Evolutionary conservation across 2,113 vertebrate genomes (phyloP), one percentile per base, ranked within the genome.

Genomic region (Gavia stellata): DNA sequence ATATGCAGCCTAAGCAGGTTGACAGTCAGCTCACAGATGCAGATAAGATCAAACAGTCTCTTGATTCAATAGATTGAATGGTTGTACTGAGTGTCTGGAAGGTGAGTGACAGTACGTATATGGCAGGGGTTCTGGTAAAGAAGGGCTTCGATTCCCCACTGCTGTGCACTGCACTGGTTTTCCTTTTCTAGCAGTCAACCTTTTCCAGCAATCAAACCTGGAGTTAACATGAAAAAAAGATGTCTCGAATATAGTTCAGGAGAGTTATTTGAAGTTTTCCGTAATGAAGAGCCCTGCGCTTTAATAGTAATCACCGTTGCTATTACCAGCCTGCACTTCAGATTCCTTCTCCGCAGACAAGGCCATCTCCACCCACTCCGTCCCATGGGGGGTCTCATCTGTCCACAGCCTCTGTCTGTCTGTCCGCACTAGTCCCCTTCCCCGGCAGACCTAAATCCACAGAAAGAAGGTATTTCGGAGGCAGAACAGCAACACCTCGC

Each of bases 11-110:
- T 96, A 98, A 97, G 96, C 97, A 98, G 98, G 98, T 97, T 98
- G 98, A 98, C 97, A 98, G 98, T 98, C 98, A 97, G 98, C 97
- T 98, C 97, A 98, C 97, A 98, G 97, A 98, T 98, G 97, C 98
- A 98, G 98, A 98, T 98, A 98, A 98, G 98, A 98, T 98, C 98
- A 98, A 98, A 98, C 97, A 98, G 97, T 96, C 96, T 97, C 98
- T 98, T 96, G 97, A 98, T 98, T 98, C 97, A 97, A 96, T 98
- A 98, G 98, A 98, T 97, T 97, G 97, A 98, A 98, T 98, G 97
- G 97, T 96, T 97, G 95, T 94, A 93, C 96, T 77, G 96, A 97
- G 97, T 96, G 95, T 97, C 96, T 98, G 95, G 96, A 98, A 98
- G 97, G 97, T 98, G 97, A 98, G 95, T 96, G 98, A 97, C 97